Evolutionary conservation across 2,888 invertebrate genomes (phyloP), one percentile per base, ranked within the genome.

Genomic region (Macrophya alboannulata): DNA sequence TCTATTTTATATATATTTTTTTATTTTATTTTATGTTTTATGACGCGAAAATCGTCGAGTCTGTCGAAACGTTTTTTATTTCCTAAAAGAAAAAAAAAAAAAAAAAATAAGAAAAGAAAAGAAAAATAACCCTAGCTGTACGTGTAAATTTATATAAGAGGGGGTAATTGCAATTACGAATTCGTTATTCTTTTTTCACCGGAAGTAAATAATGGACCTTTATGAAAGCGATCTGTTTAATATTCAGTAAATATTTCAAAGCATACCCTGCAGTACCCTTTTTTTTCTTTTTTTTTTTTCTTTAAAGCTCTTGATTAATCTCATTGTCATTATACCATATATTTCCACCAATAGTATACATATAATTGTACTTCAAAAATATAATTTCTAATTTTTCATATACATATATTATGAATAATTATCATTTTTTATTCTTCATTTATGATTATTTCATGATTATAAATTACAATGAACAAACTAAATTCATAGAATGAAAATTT

Each of bases 21-120:
- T 62, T 62, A 4, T 17, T 51, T 51, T n/a, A 17, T n/a, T 51
- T 51, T n/a, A 17, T 51, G 4, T 6, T 55, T 25, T 62, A 10
- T 62, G 4, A 10, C 1, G 25, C 25, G 62, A 62, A 62, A 62
- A 62, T 68, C 37, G 68, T 37, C 31, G 37, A 68, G 68, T 17
- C 37, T 37, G 68, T 68, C 15, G 31, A 37, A 68, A 31, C 68
- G 37, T 68, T 68, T 68, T n/a, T n/a, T n/a, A n/a, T n/a, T n/a
- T n/a, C n/a, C n/a, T n/a, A n/a, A n/a, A n/a, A n/a, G 31, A 31
- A 1, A 12, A 68, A 31, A 15, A 37, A 25, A 9, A 37, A 37
- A 68, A 25, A 21, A 6, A n/a, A 2, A n/a, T 12, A n/a, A 55
- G 15, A n/a, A 55, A n/a, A 4, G 25, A 4, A 62, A 12, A 62